Evolutionary conservation across 1,140 invertebrate genomes (phyloP).

Genomic region (Aethina tumida): DNA sequence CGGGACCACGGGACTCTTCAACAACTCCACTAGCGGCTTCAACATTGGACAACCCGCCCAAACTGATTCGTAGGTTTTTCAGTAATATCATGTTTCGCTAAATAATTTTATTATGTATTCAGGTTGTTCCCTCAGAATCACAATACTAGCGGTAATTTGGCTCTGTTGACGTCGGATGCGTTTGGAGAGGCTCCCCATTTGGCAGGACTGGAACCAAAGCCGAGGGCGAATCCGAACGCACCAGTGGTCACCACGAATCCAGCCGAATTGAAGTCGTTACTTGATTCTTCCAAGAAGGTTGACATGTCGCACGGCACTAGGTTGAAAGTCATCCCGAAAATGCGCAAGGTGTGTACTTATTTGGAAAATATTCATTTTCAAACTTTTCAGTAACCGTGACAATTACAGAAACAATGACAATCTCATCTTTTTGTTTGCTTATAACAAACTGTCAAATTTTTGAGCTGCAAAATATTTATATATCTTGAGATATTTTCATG

Average conservation of each 20-base stretch:
- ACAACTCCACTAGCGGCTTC: conserved; percentile 27
- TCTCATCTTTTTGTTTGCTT: too few relatives aligned
- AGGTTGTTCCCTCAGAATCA: conserved; percentile 15
- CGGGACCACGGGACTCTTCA: conserved; percentile 46
- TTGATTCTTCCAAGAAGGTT: conserved; percentile 23
- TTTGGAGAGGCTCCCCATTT: conserved; percentile 25
- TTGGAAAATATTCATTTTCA: too few relatives aligned
- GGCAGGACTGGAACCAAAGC: conserved; percentile 21
- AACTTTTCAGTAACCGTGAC: too few relatives aligned
- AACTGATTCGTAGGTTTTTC: conserved; percentile 16
- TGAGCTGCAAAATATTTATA: too few relatives aligned
- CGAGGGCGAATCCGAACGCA: conserved; percentile 7
- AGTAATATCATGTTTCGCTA: not conserved
- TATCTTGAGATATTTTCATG: too few relatives aligned
- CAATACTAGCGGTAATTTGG: conserved; percentile 16
- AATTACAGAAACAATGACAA: too few relatives aligned
- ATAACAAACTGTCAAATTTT: too few relatives aligned
- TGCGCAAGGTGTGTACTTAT: too few relatives aligned
- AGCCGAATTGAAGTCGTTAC: conserved; percentile 21
- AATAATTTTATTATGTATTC: conserved; percentile 6
- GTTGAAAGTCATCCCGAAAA: conserved; percentile 18
- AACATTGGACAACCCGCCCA: conserved; percentile 16
- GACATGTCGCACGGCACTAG: conserved; percentile 14
- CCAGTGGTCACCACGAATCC: conserved; percentile 22
- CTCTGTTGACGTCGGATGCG: conserved; percentile 20